phyloP scores from a whole-genome alignment of 2,113 vertebrate species.

The Archilochus colubris region DNA sequence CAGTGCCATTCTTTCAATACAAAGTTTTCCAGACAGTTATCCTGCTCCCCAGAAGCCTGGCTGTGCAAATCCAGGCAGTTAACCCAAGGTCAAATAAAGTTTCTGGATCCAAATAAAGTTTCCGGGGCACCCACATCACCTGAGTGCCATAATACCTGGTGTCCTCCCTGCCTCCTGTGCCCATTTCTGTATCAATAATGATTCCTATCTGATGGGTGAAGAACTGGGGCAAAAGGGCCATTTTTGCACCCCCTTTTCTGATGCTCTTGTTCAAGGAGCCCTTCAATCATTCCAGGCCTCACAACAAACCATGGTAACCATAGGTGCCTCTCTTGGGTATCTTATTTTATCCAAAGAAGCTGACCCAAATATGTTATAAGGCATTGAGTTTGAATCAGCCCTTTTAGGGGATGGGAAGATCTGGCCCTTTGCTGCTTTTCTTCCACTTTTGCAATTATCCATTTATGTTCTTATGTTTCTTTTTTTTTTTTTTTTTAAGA shows the following conservation, averaged over 20 bases:
- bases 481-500: not conserved
- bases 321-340: not conserved
- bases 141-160: not conserved
- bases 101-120: not conserved
- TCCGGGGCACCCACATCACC: fast-evolving
- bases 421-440: not conserved
- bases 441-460: not conserved
- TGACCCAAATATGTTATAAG: not conserved
- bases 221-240: not conserved
- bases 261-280: not conserved
- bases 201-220: not conserved
- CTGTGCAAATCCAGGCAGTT: not conserved
- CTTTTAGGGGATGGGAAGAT: not conserved
- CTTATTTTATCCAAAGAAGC: not conserved
- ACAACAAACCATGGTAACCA: not conserved
- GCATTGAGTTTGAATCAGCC: not conserved
- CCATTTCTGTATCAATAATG: not conserved
- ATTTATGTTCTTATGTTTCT: not conserved
- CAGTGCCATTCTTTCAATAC: too few species aligned
- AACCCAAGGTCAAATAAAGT: not conserved
- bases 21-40: not conserved
- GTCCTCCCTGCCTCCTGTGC: not conserved
- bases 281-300: not conserved
- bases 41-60: not conserved
- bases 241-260: not conserved